Base-by-base conservation (phyloP, 2,888 invertebrate genomes). In the Ophioninae sp. region DNA sequence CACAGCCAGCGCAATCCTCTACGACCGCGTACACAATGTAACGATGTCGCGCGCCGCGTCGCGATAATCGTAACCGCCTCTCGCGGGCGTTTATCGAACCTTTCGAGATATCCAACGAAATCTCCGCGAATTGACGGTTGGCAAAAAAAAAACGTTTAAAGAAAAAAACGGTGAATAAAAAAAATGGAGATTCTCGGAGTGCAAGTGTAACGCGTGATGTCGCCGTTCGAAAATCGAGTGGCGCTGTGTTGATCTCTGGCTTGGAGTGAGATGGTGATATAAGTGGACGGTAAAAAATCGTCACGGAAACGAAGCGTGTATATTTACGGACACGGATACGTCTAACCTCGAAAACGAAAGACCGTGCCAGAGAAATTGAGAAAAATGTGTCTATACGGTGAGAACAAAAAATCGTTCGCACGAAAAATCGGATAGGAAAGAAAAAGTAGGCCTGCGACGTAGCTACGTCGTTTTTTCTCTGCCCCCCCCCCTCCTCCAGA, bases 381-480 rank as follows among this genome's bases (percentile, higher is more conserved):
- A 22, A 51, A 30, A 69, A 78, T 63, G 78, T 69, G 63, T 61
- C 13, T 63, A 22, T 0, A 72, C 63, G 64, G 51, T 59, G 67
- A 67, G 56, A 71, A 64, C 56, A 30, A 56, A 51, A 76, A 63
- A 51, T 59, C 67, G 17, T 76, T 37, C n/a, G 44, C 44, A n/a
- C 39, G 23, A 20, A 56, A 65, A 17, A 20, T 59, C n/a, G 23
- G 41, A 68, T 75, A 22, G 65, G 56, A n/a, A 58, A 76, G 23
- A 64, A 83, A 83, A 81, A 75, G 67, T 72, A 72, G 78, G 72
- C 51, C 76, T 81, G 23, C 72, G 81, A 75, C 79, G 71, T 58
- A 51, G 79, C 73, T 84, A 71, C 79, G 76, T 58, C 41, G 39
- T 73, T 79, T 22, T 72, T 41, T 65, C 20, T 73, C 22, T 51